phyloP scores from a whole-genome alignment of 2,888 invertebrate species.

The Yponomeuta cagnagella region DNA sequence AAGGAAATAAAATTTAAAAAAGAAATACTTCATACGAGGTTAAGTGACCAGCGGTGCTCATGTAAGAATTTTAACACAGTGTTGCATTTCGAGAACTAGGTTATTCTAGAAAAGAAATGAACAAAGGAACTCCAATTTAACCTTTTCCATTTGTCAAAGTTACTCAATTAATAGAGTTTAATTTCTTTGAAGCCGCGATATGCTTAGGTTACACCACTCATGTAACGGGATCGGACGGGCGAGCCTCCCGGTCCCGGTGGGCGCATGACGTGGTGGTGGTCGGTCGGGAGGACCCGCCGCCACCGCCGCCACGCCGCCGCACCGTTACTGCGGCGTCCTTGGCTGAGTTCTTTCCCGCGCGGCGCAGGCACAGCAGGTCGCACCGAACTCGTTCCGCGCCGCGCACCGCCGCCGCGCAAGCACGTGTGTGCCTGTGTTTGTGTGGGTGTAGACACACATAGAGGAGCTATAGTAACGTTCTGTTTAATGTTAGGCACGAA shows the following conservation, averaged over 20 bases:
- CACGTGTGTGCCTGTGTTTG: slow-evolving; percentile 46
- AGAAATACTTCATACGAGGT: no score
- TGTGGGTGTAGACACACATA: slow-evolving; percentile 21
- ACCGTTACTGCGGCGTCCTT: slow-evolving; percentile 74
- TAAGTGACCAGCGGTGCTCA: no score
- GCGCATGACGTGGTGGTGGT: not conserved
- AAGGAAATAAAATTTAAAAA: no score
- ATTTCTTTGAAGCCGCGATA: no score
- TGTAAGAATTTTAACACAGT: no score
- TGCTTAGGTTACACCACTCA: not conserved
- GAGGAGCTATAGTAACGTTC: not conserved
- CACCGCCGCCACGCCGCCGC: slow-evolving; percentile 25
- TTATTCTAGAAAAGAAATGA: no score
- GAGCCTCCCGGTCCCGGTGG: not conserved
- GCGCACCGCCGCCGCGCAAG: slow-evolving; percentile 34
- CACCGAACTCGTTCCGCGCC: slow-evolving; percentile 64
- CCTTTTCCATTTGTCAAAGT: no score
- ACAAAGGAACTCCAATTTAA: no score
- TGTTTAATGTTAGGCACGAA: not conserved
- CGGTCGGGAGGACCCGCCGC: not conserved
- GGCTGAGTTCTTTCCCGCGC: slow-evolving; percentile 74
- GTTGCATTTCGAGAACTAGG: no score
- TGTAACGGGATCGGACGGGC: not conserved
- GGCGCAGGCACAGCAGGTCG: slow-evolving; percentile 58
- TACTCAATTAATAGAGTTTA: no score